Conservation (phyloP, 2,113 vertebrate genomes). For the Notarius lentiginosus region DNA sequence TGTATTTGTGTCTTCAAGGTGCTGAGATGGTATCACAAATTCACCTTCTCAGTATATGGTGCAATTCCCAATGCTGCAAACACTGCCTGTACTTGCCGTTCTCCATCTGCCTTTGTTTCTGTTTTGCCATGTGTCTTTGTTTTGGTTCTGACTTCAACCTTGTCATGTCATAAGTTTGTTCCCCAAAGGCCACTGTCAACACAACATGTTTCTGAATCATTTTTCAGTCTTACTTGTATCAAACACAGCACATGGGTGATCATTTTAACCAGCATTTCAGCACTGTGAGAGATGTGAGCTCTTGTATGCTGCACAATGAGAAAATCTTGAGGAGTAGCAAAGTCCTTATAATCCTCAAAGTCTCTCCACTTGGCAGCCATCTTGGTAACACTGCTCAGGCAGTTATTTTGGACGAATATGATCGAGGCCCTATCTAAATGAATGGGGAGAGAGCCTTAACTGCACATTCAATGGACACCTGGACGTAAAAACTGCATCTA, state of each 20-base stretch:
- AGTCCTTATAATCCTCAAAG: too few relatives aligned
- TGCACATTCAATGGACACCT: too few relatives aligned
- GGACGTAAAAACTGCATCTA: too few relatives aligned
- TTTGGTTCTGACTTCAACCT: not conserved
- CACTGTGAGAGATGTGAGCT: not conserved
- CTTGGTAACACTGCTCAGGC: too few relatives aligned
- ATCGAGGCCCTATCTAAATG: too few relatives aligned
- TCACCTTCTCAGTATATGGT: not conserved
- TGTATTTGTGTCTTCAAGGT: not conserved
- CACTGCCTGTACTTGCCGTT: not conserved
- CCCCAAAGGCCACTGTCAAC: not conserved
- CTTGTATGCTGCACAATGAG: not conserved
- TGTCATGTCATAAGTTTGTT: not conserved
- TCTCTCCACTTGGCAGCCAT: too few relatives aligned
- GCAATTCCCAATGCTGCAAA: not conserved
- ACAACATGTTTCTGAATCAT: not conserved
- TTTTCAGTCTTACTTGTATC: not conserved
- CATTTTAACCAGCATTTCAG: not conserved
- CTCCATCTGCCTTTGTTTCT: not conserved
- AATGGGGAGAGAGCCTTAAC: too few relatives aligned
- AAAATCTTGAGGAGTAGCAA: too few relatives aligned
- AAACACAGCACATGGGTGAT: not conserved
- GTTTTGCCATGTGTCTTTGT: conserved; percentile 3
- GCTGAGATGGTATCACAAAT: not conserved
- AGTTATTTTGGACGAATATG: too few relatives aligned